Evolutionary conservation across 2,797 vertebrate species (phyloP), one percentile per base, ranked within the genome.

Genomic region (Triplophysa bombifrons): DNA sequence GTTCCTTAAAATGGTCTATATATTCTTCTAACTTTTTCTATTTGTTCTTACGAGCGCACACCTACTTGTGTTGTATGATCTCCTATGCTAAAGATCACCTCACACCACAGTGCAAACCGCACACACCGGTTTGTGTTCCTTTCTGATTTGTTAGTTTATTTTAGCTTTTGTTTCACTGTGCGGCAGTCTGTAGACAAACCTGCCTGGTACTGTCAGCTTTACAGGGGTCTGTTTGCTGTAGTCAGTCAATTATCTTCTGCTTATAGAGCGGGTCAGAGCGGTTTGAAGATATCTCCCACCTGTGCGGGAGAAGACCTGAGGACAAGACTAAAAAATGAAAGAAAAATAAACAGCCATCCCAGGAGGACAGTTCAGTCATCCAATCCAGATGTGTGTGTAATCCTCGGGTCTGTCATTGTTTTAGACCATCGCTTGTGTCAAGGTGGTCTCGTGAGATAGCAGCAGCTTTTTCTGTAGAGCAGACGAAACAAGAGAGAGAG

Each of bases 271-370:
- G 84, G 74, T 65, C 68, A 70, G 83, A 80, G 83, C 65, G 85
- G 82, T 82, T 25, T 85, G 51, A 86, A 81, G 80, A 80, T 56
- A 51, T 84, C 88, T 83, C 84, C 67, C 66, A 71, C 83, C 44
- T 3, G 12, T 80, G 74, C 14, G 53, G 14, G 56, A 67, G 81
- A 81, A 41, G 51, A 74, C 74, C 74, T 19, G 41, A 84, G 76
- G 80, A 84, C 74, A 80, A 80, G 76, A 76, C 74, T 84, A 78
- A 58, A 87, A 22, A 83, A 55, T 60, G 51, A 84, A 71, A 80
- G 80, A 82, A 82, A 90, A 87, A 87, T 80, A 87, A 75, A 70
- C 84, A 41, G 74, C 80, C 78, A 78, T 82, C 84, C 80, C 64
- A 72, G 70, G 81, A 80, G 80, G 25, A 73, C 81, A 79, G 22